Evolutionary conservation across 2,888 invertebrate species (phyloP), one percentile per base, ranked within the genome.

Genomic region (Esperia sulphurella): DNA sequence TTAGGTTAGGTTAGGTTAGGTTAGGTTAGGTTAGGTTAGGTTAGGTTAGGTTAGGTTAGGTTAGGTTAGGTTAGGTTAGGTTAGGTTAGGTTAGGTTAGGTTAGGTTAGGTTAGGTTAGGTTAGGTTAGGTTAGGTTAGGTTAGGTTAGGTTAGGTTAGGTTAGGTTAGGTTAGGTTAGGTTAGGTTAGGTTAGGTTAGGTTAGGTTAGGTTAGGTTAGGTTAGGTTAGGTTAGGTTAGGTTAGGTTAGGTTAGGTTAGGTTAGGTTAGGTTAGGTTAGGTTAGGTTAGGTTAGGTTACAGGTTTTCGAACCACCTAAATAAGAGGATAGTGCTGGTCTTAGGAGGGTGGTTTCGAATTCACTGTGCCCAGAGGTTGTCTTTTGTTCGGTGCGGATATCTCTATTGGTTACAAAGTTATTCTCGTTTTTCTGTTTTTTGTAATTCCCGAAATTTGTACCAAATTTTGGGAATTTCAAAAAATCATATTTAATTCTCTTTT

Each of bases 11-110:
- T 45, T 45, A 45, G 45, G 45, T 45, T 45, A 45, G 45, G 45
- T 45, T 45, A 45, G 45, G 45, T 45, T 45, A 45, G 45, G 45
- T 45, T 45, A 45, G 45, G 45, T 45, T 45, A 45, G 45, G 30
- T 30, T 30, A 30, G 30, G 30, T 30, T 30, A 30, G 30, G 30
- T 30, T 30, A 45, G 47, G 47, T 47, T 47, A 35, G 47, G 42
- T 47, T 42, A 47, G 47, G 47, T 47, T 47, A 42, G 47, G 47
- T 47, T 47, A 42, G 47, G 42, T 47, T 42, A 45, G 45, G 45
- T 45, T 45, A 40, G 45, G 45, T 45, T 45, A 45, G 40, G 40
- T 45, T 45, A 45, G 40, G 40, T 39, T 45, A 45, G 30, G 30
- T 30, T 30, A 30, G 45, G 45, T 45, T 45, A 45, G 45, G 45